Base-by-base conservation (phyloP, 53 echinoderm and acorn worm species). In the Paracentrotus lividus region DNA sequence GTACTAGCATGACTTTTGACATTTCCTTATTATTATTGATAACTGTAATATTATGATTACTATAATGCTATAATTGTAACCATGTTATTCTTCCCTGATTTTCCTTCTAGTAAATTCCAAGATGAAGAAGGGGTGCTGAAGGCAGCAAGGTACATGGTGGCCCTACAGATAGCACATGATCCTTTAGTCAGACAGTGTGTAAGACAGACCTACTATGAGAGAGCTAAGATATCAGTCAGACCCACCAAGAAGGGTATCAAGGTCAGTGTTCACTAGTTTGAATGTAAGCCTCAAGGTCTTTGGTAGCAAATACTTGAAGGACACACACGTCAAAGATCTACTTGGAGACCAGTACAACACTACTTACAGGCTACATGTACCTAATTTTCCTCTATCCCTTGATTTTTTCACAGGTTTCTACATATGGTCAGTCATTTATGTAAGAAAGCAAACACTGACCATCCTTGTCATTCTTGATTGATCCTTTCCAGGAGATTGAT, bases 171-270 rank as follows among this genome's bases (percentile, higher is more conserved):
- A 21, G 97, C 99, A 24, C 96, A 99, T 43, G 99, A 99, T 54
- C 99, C 99, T 3, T 85, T 99, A 45, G 99, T 99, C 29, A 84
- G 97, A 36, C 99, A 99, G 94, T 96, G 97, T 84, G 96, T 99
- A 32, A 93, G 99, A 49, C 96, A 97, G 94, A 99, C 99, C 8
- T 99, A 96, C 93, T 95, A 97, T 57, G 99, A 99, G 75, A 93
- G 99, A 61, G 99, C 99, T 31, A 99, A 99, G 94, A 94, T 99
- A 77, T 96, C 92, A 10, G 94, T 96, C n/a, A 95, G 93, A 88
- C 97, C 99, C 8, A 96, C 99, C 23, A 99, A 97, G 96, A 99
- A 97, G 88, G 99, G 99, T 49, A 94, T 94, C 49, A 99, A 99
- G 99, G 99, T 97, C 93, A 33, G 60, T 40, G 4, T 72, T 9